These are phyloP conservation scores for Noctua comes DNA, from an alignment of 2,888 invertebrate species.

Conservation along the genomic window DNA sequence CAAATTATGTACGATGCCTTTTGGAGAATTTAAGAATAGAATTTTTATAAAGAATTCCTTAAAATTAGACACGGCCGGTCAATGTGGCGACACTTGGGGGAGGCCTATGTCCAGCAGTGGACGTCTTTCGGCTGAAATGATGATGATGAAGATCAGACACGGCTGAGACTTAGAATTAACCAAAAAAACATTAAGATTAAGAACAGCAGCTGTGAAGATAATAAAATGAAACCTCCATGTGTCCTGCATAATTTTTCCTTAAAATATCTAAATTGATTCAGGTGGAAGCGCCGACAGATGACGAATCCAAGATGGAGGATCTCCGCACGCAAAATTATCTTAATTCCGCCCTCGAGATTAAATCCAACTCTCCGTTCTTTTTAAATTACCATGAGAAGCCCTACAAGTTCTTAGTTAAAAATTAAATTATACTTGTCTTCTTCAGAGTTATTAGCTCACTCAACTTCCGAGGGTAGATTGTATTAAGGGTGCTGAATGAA, in stretches of 20 bases:
- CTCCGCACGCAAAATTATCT: conserved; percentile 24
- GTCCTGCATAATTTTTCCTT: conserved; percentile 24
- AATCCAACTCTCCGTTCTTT: conserved; percentile 32
- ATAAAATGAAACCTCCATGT: conserved; percentile 11
- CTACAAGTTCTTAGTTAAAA: conserved; percentile 57
- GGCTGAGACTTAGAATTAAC: neutral
- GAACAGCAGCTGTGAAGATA: conserved; percentile 8
- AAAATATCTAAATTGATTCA: conserved; percentile 36
- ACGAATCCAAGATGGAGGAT: conserved; percentile 2
- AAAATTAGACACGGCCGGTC: neutral
- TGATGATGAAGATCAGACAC: neutral
- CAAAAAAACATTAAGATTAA: conserved; percentile 4
- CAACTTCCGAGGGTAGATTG: conserved; percentile 56
- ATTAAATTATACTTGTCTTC: conserved; percentile 66
- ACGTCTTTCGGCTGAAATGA: too few relatives aligned
- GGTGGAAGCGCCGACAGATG: conserved; percentile 18
- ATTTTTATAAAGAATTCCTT: neutral
- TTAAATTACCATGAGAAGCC: conserved; percentile 49
- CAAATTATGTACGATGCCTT: too few relatives aligned
- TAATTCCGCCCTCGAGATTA: conserved; percentile 30
- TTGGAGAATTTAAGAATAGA: neutral
- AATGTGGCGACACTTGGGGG: too few relatives aligned
- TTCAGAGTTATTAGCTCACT: conserved; percentile 56
- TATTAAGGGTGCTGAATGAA: conserved; percentile 66
- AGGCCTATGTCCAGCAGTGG: too few relatives aligned